These are phyloP conservation scores for Haemorhous mexicanus DNA, from an alignment of 2,113 vertebrate genomes.

Conservation along the genomic window DNA sequence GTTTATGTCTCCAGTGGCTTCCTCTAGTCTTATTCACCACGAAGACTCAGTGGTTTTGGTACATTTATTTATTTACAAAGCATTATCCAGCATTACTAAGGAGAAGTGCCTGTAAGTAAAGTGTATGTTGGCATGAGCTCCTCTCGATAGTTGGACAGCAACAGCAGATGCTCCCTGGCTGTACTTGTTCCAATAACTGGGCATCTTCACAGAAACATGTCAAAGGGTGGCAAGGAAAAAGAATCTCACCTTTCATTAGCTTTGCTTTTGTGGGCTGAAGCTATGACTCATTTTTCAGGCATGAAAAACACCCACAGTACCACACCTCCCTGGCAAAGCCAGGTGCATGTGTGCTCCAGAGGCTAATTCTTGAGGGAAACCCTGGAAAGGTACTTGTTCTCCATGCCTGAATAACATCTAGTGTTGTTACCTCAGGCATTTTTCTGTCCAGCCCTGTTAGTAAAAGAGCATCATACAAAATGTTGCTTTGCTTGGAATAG, in stretches of 20 bases:
- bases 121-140: background rate
- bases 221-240: slow-evolving; percentile 23
- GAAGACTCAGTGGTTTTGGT: background rate
- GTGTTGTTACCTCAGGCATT: slow-evolving; percentile 13
- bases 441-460: slow-evolving; percentile 30
- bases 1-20: background rate
- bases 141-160: background rate
- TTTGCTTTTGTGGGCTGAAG: slow-evolving; percentile 42
- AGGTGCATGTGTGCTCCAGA: slow-evolving; percentile 34
- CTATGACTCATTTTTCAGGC: slow-evolving; percentile 47
- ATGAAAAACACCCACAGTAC: slow-evolving; percentile 42
- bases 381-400: slow-evolving; percentile 30
- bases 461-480: background rate
- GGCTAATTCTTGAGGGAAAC: slow-evolving; percentile 30
- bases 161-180: background rate
- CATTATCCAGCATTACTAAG: background rate
- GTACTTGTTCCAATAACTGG: slow-evolving; percentile 6
- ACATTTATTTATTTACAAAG: background rate
- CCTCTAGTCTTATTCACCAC: background rate
- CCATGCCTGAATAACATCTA: slow-evolving; percentile 39
- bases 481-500: background rate
- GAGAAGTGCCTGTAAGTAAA: background rate
- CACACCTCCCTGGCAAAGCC: slow-evolving; percentile 33
- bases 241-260: slow-evolving; percentile 45
- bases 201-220: slow-evolving; percentile 25